Conservation (phyloP, 1,140 invertebrate genomes). For the Protaetia brevitarsis region DNA sequence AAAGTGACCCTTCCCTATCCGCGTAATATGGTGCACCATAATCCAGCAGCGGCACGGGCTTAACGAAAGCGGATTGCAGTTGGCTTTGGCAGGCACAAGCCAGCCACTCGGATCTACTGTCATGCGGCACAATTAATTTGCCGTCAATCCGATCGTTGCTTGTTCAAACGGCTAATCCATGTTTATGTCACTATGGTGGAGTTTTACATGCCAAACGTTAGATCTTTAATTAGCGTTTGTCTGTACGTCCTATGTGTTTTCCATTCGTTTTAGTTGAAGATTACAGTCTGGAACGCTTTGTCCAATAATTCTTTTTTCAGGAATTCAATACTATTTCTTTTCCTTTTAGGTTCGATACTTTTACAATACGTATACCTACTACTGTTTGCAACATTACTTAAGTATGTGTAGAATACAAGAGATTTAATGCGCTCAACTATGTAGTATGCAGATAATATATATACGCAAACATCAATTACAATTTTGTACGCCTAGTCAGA, state of each 20-base stretch:
- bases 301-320: neutral
- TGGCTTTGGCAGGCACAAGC: constrained; percentile 29
- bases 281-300: neutral
- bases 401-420: too few relatives aligned
- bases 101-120: constrained; percentile 35
- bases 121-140: constrained; percentile 45
- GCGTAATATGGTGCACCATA: constrained; percentile 33
- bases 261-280: neutral
- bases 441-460: neutral
- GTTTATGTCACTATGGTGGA: constrained; percentile 40
- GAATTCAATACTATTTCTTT: too few relatives aligned
- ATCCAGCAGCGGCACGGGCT: constrained; percentile 36
- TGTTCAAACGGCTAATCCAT: constrained; percentile 41
- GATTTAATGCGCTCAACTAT: neutral
- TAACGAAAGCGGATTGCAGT: constrained; percentile 39
- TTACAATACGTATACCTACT: too few relatives aligned
- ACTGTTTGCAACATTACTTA: too few relatives aligned
- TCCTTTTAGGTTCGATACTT: neutral
- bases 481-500: constrained; percentile 6
- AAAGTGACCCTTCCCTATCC: constrained; percentile 22
- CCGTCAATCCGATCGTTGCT: constrained; percentile 43
- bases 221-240: constrained; percentile 32
- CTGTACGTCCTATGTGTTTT: neutral
- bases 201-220: constrained; percentile 22
- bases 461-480: constrained; percentile 16